phyloP scores from a whole-genome alignment of 2,113 vertebrate genomes.

The Anarhynchus alexandrinus region DNA sequence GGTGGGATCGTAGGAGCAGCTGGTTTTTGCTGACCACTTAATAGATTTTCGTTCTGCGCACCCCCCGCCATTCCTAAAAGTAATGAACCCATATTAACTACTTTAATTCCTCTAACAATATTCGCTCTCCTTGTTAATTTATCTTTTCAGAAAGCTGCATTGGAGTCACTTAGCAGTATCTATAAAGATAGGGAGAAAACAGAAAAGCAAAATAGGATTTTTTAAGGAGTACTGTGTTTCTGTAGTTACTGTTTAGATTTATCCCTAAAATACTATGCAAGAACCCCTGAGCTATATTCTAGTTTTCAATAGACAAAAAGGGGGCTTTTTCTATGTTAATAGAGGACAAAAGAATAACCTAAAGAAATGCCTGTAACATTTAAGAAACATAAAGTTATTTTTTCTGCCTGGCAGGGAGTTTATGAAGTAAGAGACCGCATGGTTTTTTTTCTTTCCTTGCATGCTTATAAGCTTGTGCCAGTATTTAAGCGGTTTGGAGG shows the following conservation, averaged over 20 bases:
- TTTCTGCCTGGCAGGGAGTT: not conserved
- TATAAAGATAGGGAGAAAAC: not conserved
- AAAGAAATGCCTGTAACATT: not conserved
- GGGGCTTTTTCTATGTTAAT: not conserved
- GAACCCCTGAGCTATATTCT: not conserved
- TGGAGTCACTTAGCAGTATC: not conserved
- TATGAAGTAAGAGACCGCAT: not conserved
- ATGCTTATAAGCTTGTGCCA: not conserved
- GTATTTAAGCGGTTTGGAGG: not conserved
- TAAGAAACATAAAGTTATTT: not conserved
- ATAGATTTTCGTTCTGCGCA: not conserved
- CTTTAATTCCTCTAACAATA: not conserved
- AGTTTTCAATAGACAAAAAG: not conserved
- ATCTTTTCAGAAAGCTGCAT: not conserved
- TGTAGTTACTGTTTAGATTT: not conserved
- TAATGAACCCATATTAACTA: not conserved
- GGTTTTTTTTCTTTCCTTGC: not conserved
- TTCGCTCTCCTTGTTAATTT: not conserved
- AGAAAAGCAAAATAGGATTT: not conserved
- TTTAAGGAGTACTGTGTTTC: not conserved
- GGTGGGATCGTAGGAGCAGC: not conserved
- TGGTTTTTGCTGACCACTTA: not conserved
- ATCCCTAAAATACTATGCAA: not conserved
- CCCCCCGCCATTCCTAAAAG: not conserved
- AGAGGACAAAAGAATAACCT: not conserved